Percentiles rank a stretch among this genome's conserved stretches.
These are phyloP conservation scores for Myrmecobius fasciatus DNA, from an alignment of 2,113 vertebrate genomes.

Conservation along the genomic window DNA sequence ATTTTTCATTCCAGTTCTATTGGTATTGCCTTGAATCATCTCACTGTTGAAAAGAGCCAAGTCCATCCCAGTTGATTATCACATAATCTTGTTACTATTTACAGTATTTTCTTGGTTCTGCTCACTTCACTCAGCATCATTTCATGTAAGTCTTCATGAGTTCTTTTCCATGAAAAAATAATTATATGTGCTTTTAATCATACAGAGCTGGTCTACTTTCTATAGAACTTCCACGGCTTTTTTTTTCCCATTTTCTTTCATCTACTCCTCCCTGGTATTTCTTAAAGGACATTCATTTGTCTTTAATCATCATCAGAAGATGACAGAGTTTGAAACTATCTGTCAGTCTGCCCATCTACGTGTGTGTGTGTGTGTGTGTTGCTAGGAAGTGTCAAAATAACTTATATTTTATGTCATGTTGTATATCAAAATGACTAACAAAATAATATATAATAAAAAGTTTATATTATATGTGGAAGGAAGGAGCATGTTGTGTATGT, in stretches of 20 bases:
- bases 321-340: neutral
- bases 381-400: neutral
- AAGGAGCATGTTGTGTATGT: neutral
- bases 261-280: neutral
- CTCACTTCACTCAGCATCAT: too few species aligned
- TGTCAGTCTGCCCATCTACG: neutral
- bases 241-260: neutral
- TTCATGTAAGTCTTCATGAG: neutral
- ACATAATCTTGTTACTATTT: too few species aligned
- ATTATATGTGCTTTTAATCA: neutral
- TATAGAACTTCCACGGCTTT: neutral
- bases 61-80: too few species aligned
- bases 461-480: neutral
- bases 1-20: too few species aligned
- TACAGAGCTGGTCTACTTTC: neutral
- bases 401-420: too few species aligned
- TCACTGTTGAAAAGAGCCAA: too few species aligned
- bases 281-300: neutral
- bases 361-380: neutral
- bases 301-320: neutral
- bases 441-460: neutral
- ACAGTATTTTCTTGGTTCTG: too few species aligned
- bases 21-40: too few species aligned
- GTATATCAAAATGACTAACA: too few species aligned
- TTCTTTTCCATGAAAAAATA: neutral